phyloP scores from a whole-genome alignment of 1,140 invertebrate species.

The Mizuhopecten yessoensis region DNA sequence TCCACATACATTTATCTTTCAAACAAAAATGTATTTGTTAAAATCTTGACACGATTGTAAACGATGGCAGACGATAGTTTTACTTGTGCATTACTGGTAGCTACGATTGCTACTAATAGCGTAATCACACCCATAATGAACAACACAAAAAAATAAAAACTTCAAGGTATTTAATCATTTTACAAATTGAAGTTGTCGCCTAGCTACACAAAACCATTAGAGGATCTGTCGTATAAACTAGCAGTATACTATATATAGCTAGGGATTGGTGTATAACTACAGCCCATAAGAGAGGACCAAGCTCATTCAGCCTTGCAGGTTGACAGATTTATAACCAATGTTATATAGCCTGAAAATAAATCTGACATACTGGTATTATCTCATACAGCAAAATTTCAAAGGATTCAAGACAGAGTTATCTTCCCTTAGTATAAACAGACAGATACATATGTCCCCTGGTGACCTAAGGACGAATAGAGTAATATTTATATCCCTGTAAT shows the following conservation, averaged over 20 bases:
- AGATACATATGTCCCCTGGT: no score
- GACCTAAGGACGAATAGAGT: no score
- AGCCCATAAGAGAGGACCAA: not conserved
- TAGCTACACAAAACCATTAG: not conserved
- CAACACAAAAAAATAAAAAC: not conserved
- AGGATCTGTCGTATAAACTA: not conserved
- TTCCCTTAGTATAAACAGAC: no score
- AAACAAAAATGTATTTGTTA: not conserved
- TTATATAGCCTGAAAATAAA: not conserved
- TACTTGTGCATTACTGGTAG: not conserved
- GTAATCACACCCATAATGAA: not conserved
- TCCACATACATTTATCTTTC: not conserved
- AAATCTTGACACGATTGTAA: not conserved
- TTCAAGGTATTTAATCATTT: slow-evolving; percentile 40
- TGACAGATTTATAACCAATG: not conserved
- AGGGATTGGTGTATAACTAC: not conserved
- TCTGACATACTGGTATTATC: not conserved
- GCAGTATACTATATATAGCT: not conserved
- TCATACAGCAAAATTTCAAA: not conserved
- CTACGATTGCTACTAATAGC: not conserved
- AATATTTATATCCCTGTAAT: no score
- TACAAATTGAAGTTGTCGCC: slow-evolving; percentile 33
- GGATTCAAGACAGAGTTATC: no score
- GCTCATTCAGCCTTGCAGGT: not conserved
- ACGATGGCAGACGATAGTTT: not conserved